A percentile compares a stretch with the other conserved stretches of the same genome.
phyloP scores from a whole-genome alignment of 2,113 vertebrate genomes.

The Mus spicilegus region DNA sequence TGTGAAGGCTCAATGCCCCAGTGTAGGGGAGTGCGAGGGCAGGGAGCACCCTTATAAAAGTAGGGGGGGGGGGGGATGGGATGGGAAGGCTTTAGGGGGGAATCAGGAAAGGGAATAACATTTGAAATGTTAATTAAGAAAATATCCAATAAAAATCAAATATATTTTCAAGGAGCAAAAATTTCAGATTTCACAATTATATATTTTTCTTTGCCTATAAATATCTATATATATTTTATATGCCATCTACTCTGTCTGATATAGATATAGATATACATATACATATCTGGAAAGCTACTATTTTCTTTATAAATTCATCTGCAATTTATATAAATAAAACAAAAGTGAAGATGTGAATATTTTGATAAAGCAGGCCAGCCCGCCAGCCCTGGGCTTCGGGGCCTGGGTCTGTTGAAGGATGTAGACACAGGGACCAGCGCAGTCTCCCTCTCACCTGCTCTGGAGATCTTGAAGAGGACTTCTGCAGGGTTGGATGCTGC shows the following conservation, averaged over 20 bases:
- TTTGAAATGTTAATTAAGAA: too few relatives aligned
- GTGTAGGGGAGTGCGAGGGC: too few relatives aligned
- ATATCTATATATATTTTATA: neutral
- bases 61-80: too few relatives aligned
- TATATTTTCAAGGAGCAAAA: neutral
- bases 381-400: neutral
- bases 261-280: too few relatives aligned
- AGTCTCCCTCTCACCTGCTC: neutral
- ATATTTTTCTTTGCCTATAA: conserved; percentile 4
- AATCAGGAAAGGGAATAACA: too few relatives aligned
- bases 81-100: too few relatives aligned
- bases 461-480: neutral
- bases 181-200: neutral
- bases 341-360: neutral
- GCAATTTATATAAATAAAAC: neutral
- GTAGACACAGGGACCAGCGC: neutral
- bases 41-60: too few relatives aligned
- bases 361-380: neutral
- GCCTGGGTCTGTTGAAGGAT: neutral
- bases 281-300: conserved; percentile 72
- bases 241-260: neutral
- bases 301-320: neutral
- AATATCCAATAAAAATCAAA: neutral
- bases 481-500: neutral
- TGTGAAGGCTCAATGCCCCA: too few relatives aligned